These are phyloP conservation scores for Propithecus perrieri DNA, from an alignment of 2,797 vertebrate species.

Conservation along the genomic window DNA sequence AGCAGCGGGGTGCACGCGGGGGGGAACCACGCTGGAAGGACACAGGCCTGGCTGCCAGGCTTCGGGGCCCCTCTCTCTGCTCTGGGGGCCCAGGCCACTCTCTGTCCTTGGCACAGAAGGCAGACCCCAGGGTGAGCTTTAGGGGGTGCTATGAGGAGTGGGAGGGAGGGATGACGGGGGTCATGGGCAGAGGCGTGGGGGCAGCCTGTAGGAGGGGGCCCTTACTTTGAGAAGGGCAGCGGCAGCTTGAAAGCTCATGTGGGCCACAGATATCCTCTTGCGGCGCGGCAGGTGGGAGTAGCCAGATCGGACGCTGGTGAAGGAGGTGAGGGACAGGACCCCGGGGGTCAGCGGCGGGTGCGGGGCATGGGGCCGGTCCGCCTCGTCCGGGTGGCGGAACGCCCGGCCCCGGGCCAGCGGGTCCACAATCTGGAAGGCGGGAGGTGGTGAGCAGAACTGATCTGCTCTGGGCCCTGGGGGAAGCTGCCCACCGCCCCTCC, in stretches of 20 bases:
- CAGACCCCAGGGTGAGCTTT: neutral
- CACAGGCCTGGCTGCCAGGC: neutral
- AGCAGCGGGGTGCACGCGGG: accelerated
- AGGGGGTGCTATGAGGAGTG: neutral
- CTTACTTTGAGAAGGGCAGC: constrained; percentile 92
- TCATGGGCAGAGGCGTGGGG: neutral
- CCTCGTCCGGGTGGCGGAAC: constrained; percentile 92
- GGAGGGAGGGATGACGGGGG: accelerated
- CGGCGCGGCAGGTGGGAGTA: constrained; percentile 88
- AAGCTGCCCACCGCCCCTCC: accelerated
- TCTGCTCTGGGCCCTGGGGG: accelerated
- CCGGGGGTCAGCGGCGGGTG: constrained; percentile 91
- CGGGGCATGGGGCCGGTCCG: constrained; percentile 87
- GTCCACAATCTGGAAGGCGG: constrained; percentile 91
- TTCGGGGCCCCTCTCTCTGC: neutral
- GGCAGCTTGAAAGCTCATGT: constrained; percentile 96
- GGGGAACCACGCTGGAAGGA: neutral
- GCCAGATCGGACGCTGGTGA: constrained; percentile 92
- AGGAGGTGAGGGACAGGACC: constrained; percentile 91
- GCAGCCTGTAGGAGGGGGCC: neutral
- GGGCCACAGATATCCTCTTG: constrained; percentile 95
- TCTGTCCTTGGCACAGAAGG: neutral
- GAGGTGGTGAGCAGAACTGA: neutral
- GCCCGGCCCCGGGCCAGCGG: constrained; percentile 94
- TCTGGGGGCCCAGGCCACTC: neutral